Percentiles rank a stretch among this genome's conserved stretches.
Conservation (phyloP, 2,888 invertebrate species). For the Eueremaeus valkanovi region DNA sequence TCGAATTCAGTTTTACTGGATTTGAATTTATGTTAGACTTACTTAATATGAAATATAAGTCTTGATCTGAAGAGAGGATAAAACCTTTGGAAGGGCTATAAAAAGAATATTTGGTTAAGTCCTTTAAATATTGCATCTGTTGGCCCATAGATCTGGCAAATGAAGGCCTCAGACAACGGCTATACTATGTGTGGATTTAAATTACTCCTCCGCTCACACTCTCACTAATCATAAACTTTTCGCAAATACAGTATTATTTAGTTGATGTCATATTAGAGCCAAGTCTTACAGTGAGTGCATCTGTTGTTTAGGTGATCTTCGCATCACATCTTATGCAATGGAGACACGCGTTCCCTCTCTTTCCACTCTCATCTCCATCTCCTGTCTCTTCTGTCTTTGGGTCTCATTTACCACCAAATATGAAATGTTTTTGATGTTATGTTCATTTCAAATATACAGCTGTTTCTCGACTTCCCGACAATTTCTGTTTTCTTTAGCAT, state of each 20-base stretch:
- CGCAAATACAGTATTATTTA: not conserved
- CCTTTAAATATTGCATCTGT: not conserved
- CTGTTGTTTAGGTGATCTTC: constrained; percentile 27
- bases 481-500: constrained; percentile 20
- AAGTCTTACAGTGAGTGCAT: not conserved
- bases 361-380: too few species aligned
- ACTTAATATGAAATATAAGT: too few species aligned
- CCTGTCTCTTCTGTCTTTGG: too few species aligned
- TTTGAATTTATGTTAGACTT: too few species aligned
- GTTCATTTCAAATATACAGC: constrained; percentile 26
- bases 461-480: constrained; percentile 28
- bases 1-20: too few species aligned
- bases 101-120: not conserved
- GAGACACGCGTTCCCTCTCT: not conserved
- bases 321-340: not conserved
- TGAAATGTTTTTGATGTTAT: constrained; percentile 21
- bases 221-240: not conserved
- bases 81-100: not conserved
- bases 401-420: constrained; percentile 24
- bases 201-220: not conserved
- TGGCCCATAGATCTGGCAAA: not conserved
- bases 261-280: not conserved
- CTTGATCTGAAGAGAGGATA: not conserved
- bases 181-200: not conserved
- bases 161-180: not conserved